Evolutionary conservation across 2,113 vertebrate species (phyloP).

Genomic region (Ictalurus punctatus): DNA sequence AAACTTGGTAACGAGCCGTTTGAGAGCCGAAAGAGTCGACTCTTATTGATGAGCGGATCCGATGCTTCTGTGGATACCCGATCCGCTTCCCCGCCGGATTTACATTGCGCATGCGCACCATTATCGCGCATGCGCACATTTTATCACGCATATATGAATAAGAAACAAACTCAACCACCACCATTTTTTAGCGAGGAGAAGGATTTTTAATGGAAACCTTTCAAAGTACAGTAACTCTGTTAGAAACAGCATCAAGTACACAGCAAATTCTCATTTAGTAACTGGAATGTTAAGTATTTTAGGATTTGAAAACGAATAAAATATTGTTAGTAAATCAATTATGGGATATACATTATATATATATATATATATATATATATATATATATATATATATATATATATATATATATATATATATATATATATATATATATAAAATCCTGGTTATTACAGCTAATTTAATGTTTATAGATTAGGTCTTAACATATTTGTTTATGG

Average conservation of each 20-base stretch:
- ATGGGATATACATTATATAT: too few species aligned
- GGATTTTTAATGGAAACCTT: background rate
- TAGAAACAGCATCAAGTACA: background rate
- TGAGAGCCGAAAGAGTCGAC: background rate
- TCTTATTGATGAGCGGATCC: background rate
- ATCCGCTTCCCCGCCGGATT: background rate
- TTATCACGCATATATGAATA: background rate
- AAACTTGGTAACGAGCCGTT: background rate
- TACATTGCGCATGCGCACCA: background rate
- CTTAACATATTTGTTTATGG: too few species aligned
- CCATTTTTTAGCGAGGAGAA: background rate
- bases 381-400: too few species aligned
- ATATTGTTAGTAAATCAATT: too few species aligned
- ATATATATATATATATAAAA: too few species aligned
- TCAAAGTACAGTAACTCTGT: background rate
- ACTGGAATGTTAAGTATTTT: too few species aligned
- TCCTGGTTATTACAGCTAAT: too few species aligned
- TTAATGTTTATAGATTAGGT: too few species aligned
- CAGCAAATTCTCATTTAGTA: too few species aligned
- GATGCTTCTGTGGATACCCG: background rate
- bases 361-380: too few species aligned
- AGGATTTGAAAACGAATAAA: too few species aligned
- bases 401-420: too few species aligned
- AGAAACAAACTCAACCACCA: background rate
- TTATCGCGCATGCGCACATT: background rate